These are phyloP conservation scores for Cercopithecus diana DNA, from an alignment of 2,797 vertebrate genomes.

Conservation along the genomic window DNA sequence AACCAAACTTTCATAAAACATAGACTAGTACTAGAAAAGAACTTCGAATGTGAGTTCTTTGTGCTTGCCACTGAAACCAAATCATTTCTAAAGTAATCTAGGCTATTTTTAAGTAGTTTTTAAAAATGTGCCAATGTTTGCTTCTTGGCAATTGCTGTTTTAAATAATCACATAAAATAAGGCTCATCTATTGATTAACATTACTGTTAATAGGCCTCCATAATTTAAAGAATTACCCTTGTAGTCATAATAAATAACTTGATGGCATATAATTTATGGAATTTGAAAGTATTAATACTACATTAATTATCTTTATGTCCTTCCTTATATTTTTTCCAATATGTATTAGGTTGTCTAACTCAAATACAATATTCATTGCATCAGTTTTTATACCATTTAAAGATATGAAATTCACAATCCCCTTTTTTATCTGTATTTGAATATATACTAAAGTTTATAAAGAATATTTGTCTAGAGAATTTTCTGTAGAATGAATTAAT, in stretches of 20 bases:
- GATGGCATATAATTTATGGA: neutral
- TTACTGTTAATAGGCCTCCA: neutral
- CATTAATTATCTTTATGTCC: neutral
- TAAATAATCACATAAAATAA: slow-evolving; percentile 26
- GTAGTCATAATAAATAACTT: neutral
- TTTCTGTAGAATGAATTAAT: slow-evolving; percentile 18
- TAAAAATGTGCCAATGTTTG: neutral
- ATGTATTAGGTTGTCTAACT: neutral
- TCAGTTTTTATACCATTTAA: neutral
- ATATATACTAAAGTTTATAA: neutral
- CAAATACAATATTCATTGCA: neutral
- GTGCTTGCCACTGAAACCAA: neutral
- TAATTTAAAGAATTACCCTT: slow-evolving; percentile 20
- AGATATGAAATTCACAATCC: neutral
- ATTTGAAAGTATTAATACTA: neutral
- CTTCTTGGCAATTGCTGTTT: slow-evolving; percentile 10
- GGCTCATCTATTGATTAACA: neutral
- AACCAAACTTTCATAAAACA: neutral
- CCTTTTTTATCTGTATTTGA: slow-evolving; percentile 28
- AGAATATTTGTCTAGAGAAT: neutral
- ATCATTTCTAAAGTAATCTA: neutral
- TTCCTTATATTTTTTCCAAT: neutral
- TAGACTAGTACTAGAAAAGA: neutral
- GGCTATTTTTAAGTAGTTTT: neutral
- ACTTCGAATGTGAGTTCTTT: slow-evolving; percentile 20